Evolutionary conservation across 2,888 invertebrate species (phyloP).

Genomic region (Buathra laborator): DNA sequence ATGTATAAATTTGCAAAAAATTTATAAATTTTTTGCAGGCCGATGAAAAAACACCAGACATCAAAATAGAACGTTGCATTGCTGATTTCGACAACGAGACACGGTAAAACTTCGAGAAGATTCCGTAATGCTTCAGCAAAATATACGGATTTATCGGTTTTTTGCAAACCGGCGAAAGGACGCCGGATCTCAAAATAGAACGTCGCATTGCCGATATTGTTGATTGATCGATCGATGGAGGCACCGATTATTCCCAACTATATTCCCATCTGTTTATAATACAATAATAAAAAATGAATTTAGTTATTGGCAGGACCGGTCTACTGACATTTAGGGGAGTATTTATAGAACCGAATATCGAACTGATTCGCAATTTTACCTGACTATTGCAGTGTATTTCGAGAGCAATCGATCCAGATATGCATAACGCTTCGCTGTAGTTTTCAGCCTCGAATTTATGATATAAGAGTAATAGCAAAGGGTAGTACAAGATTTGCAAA

Average conservation of each 20-base stretch:
- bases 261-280: neutral
- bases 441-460: neutral
- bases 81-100: neutral
- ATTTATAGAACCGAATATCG: neutral
- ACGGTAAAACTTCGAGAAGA: neutral
- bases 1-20: too few species aligned
- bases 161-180: neutral
- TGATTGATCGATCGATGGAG: neutral
- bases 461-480: neutral
- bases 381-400: neutral
- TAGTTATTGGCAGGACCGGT: neutral
- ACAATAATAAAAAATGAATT: neutral
- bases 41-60: neutral
- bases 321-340: neutral
- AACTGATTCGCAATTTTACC: neutral
- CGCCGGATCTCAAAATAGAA: neutral
- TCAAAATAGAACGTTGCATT: neutral
- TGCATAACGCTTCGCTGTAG: neutral
- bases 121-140: neutral
- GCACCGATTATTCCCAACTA: neutral
- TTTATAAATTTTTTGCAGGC: too few species aligned
- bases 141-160: neutral
- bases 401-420: neutral
- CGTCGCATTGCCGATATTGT: neutral
- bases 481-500: neutral